phyloP scores from a whole-genome alignment of 2,113 vertebrate genomes.

The Serinus canaria region DNA sequence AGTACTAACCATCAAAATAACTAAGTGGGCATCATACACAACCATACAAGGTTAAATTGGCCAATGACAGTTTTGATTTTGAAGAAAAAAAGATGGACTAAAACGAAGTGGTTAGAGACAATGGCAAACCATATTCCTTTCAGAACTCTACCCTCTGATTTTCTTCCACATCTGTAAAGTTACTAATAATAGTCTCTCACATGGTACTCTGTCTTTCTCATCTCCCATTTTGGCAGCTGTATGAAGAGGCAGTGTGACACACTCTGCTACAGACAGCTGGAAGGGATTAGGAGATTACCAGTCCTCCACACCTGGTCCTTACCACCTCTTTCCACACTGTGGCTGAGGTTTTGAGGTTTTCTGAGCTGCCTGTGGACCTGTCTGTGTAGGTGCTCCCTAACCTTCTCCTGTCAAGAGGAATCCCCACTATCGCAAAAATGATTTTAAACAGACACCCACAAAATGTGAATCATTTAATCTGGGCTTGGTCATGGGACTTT shows the following conservation, averaged over 20 bases:
- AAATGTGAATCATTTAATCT: neutral
- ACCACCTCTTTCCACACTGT: neutral
- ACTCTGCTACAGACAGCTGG: neutral
- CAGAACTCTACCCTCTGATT: neutral
- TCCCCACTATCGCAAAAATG: neutral
- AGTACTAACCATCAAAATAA: neutral
- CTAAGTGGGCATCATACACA: neutral
- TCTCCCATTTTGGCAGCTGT: neutral
- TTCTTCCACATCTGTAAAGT: neutral
- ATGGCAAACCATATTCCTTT: neutral
- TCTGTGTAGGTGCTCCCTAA: neutral
- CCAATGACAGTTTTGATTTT: neutral
- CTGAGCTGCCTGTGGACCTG: neutral
- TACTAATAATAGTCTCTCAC: neutral
- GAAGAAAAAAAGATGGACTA: neutral
- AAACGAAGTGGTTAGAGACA: neutral
- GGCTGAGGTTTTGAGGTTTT: neutral
- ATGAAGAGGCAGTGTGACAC: neutral
- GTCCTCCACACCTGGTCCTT: neutral
- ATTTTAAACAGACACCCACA: neutral
- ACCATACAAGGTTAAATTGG: neutral
- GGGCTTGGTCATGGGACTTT: neutral
- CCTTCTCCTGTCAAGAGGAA: neutral
- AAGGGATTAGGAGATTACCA: neutral
- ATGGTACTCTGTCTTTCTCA: neutral